Evolutionary conservation across 2,888 invertebrate species (phyloP).

Genomic region (Heliconius aoede): DNA sequence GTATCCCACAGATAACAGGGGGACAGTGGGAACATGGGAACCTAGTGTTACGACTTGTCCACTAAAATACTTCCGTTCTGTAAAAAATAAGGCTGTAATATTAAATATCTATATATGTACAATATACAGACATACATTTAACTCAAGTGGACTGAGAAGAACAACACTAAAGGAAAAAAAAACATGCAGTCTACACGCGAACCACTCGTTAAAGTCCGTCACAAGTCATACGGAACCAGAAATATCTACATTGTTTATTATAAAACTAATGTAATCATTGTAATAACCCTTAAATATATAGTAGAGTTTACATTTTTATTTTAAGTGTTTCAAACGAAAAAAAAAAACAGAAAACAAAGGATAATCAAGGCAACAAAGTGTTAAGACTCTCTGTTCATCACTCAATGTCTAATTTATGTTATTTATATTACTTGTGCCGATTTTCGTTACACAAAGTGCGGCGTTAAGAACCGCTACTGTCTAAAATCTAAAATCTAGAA

Average conservation of each 20-base stretch:
- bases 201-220: slow-evolving; percentile 43
- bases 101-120: neutral
- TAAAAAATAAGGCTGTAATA: no score
- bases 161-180: slow-evolving; percentile 13
- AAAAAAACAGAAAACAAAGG: neutral
- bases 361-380: no score
- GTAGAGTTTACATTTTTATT: neutral
- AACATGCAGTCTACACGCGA: slow-evolving; percentile 37
- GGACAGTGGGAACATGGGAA: no score
- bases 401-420: neutral
- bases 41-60: no score
- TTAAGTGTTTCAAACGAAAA: neutral
- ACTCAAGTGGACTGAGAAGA: neutral
- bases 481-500: no score
- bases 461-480: neutral
- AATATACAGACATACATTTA: neutral
- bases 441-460: neutral
- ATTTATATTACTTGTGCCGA: neutral
- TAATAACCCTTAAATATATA: slow-evolving; percentile 36
- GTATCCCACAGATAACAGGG: no score
- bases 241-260: slow-evolving; percentile 25
- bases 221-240: slow-evolving; percentile 37
- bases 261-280: slow-evolving; percentile 34
- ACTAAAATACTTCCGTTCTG: no score
- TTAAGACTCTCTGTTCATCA: no score